phyloP scores from a whole-genome alignment of 2,888 invertebrate species.

The Anorthoa munda region DNA sequence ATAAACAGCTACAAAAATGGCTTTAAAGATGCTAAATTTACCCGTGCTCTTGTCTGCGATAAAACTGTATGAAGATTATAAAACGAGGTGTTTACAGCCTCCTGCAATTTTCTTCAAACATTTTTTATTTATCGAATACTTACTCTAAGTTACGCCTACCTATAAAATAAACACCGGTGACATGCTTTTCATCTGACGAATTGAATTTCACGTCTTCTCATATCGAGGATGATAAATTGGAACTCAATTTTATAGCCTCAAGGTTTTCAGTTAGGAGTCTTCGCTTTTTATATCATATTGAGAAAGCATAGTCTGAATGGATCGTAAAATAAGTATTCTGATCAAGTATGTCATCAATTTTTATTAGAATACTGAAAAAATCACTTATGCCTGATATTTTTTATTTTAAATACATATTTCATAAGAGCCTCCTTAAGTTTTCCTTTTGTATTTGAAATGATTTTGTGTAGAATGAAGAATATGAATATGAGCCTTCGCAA shows the following conservation, averaged over 20 bases:
- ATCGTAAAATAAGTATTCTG: background rate
- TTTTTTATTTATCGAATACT: conserved; percentile 30
- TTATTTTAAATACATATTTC: too few relatives aligned
- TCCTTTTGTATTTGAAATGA: too few relatives aligned
- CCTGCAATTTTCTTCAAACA: conserved; percentile 2
- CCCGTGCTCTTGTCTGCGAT: background rate
- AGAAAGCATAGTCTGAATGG: background rate
- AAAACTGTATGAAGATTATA: background rate
- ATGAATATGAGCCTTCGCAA: background rate
- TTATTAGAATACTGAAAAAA: background rate
- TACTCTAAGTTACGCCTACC: conserved; percentile 2
- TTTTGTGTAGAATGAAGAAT: too few relatives aligned
- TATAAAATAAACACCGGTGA: conserved; percentile 58
- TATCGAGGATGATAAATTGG: conserved; percentile 36
- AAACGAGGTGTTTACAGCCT: conserved; percentile 29
- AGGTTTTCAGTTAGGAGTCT: conserved; percentile 21
- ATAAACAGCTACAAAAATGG: background rate
- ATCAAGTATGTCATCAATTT: background rate
- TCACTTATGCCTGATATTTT: too few relatives aligned
- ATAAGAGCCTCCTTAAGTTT: background rate
- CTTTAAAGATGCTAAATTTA: background rate
- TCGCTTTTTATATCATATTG: conserved; percentile 22
- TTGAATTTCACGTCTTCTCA: conserved; percentile 46
- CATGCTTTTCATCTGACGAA: conserved; percentile 37
- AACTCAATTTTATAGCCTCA: conserved; percentile 45